phyloP scores from a whole-genome alignment of 2,888 invertebrate genomes.

The Leptogaster cylindrica region DNA sequence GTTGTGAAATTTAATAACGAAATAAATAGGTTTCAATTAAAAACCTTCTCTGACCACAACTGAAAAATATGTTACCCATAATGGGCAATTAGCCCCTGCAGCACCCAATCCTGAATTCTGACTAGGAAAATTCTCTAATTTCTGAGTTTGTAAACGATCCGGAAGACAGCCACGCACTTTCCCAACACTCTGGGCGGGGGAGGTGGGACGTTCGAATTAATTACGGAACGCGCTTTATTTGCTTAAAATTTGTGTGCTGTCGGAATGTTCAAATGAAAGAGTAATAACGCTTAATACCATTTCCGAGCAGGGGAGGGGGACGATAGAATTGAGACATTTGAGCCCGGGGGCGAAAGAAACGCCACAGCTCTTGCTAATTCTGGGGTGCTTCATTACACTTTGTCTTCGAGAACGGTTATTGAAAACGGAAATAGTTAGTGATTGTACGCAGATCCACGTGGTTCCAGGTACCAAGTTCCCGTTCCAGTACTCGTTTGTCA shows the following conservation, averaged over 20 bases:
- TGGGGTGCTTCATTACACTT: background rate
- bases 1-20: conserved; percentile 44
- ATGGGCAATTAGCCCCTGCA: conserved; percentile 46
- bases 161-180: conserved; percentile 33
- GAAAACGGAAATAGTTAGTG: no score
- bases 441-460: no score
- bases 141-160: conserved; percentile 13
- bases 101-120: conserved; percentile 14
- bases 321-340: conserved; percentile 31
- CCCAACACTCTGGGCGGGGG: background rate
- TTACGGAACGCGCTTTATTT: conserved; percentile 39
- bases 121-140: conserved; percentile 28
- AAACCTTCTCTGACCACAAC: conserved; percentile 45
- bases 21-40: conserved; percentile 44
- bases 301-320: conserved; percentile 5
- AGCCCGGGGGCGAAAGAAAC: background rate
- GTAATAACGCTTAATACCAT: conserved; percentile 27
- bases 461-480: no score
- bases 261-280: conserved; percentile 25
- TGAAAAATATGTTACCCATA: conserved; percentile 45
- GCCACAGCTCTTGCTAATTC: background rate
- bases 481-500: no score
- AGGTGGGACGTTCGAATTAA: conserved; percentile 34
- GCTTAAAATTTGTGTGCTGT: conserved; percentile 15
- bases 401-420: background rate